These are phyloP conservation scores for Chloroclystis v-ata DNA, from an alignment of 2,888 invertebrate genomes.

Conservation along the genomic window DNA sequence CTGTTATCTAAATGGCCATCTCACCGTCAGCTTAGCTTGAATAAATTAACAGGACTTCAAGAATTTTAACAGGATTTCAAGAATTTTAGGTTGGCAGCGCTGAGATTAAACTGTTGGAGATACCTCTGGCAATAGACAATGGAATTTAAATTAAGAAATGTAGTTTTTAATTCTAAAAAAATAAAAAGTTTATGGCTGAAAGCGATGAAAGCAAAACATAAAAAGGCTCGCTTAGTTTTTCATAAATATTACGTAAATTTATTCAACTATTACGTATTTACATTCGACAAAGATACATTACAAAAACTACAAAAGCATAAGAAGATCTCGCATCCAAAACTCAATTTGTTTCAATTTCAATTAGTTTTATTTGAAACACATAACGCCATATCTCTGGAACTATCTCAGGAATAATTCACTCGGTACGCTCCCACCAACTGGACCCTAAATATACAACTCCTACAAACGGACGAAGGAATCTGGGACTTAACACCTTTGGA, in stretches of 20 bases:
- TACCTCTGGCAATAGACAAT: constrained; percentile 1
- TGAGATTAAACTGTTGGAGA: constrained; percentile 1
- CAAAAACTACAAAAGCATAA: constrained; percentile 36
- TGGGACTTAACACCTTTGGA: constrained; percentile 13
- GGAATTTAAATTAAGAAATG: neutral
- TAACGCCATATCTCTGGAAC: constrained; percentile 61
- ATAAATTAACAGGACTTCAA: constrained; percentile 20
- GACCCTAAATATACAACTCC: constrained; percentile 17
- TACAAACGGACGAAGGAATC: constrained; percentile 9
- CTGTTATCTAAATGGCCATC: constrained; percentile 21
- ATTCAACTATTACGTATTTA: neutral
- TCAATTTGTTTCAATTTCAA: constrained; percentile 64
- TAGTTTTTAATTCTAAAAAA: neutral
- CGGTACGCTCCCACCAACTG: constrained; percentile 26
- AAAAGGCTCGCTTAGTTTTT: no score
- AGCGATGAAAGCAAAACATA: no score
- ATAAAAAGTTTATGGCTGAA: neutral
- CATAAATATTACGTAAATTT: no score
- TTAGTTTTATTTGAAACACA: constrained; percentile 63
- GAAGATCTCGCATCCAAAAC: constrained; percentile 50
- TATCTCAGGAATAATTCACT: constrained; percentile 69
- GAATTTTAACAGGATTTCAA: constrained; percentile 16
- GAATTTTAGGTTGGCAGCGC: constrained; percentile 17
- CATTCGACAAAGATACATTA: constrained; percentile 5
- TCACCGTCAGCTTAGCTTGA: constrained; percentile 15